phyloP scores from a whole-genome alignment of 1,140 invertebrate species.

The Pachyrhynchus sulphureomaculatus region DNA sequence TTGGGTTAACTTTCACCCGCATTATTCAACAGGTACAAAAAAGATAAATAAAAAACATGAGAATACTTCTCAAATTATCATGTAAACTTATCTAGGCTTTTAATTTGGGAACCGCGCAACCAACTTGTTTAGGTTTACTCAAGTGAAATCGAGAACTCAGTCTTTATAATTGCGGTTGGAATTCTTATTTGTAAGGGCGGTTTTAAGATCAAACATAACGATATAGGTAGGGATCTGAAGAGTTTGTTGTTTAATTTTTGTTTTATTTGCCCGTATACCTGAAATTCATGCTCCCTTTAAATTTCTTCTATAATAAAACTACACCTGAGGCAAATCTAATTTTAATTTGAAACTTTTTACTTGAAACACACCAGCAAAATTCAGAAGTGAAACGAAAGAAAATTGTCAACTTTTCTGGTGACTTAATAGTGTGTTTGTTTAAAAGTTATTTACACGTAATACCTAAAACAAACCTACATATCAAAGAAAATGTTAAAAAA shows the following conservation, averaged over 20 bases:
- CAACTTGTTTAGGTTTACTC: slow-evolving; percentile 21
- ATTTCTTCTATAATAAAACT: not conserved
- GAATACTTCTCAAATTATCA: slow-evolving; percentile 21
- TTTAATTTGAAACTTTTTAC: too few relatives aligned
- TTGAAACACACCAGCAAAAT: too few relatives aligned
- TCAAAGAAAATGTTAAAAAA: too few relatives aligned
- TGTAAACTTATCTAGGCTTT: slow-evolving; percentile 26
- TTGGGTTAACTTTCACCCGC: too few relatives aligned
- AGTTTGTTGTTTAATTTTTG: slow-evolving; percentile 6
- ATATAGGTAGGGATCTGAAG: slow-evolving; percentile 17
- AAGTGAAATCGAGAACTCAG: slow-evolving; percentile 23
- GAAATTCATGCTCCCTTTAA: not conserved
- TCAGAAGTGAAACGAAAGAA: too few relatives aligned
- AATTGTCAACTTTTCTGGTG: too few relatives aligned
- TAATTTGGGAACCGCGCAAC: slow-evolving; percentile 18
- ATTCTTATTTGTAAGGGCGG: slow-evolving; percentile 23
- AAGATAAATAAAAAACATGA: slow-evolving; percentile 1
- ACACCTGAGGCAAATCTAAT: too few relatives aligned
- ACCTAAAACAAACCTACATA: too few relatives aligned
- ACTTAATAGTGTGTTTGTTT: too few relatives aligned
- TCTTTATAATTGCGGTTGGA: slow-evolving; percentile 25
- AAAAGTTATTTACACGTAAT: too few relatives aligned
- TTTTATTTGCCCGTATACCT: not conserved
- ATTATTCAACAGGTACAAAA: not conserved
- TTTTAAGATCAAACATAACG: slow-evolving; percentile 26